Percentiles rank a stretch among this genome's conserved stretches.
These are phyloP conservation scores for Pantherophis vulpinus DNA, from an alignment of 2,797 vertebrate genomes.

Conservation along the genomic window DNA sequence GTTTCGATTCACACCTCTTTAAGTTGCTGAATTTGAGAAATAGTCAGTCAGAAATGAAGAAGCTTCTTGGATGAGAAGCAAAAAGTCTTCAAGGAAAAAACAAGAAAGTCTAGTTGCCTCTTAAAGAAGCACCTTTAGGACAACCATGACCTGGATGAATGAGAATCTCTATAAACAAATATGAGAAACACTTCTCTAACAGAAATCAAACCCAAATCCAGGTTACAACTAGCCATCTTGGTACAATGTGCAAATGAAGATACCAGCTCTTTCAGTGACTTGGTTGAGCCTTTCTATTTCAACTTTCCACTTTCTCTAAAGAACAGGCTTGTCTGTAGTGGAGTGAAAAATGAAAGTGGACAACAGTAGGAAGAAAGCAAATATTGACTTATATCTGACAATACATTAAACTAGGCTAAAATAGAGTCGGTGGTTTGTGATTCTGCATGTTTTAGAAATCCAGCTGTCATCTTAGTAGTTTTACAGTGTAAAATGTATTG, in stretches of 20 bases:
- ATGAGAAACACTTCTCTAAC: not conserved
- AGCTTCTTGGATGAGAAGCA: too few species aligned
- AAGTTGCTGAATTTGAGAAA: not conserved
- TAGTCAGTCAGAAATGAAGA: too few species aligned
- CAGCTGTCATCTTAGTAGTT: not conserved
- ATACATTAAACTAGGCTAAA: not conserved
- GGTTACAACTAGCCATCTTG: not conserved
- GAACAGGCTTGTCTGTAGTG: not conserved
- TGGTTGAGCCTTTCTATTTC: not conserved
- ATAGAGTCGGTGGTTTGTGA: not conserved
- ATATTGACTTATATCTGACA: not conserved
- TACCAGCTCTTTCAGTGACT: not conserved
- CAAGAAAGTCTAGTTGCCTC: too few species aligned
- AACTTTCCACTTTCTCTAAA: not conserved
- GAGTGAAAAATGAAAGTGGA: not conserved
- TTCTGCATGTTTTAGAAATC: not conserved
- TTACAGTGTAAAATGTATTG: not conserved
- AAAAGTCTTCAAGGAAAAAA: too few species aligned
- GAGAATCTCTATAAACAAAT: not conserved
- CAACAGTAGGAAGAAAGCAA: not conserved
- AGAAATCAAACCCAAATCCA: not conserved
- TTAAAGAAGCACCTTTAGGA: too few species aligned
- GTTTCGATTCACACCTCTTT: not conserved
- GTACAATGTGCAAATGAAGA: too few species aligned
- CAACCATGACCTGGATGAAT: too few species aligned